phyloP scores from a whole-genome alignment of 1,140 invertebrate genomes.

The Muscidifurax raptorellus region DNA sequence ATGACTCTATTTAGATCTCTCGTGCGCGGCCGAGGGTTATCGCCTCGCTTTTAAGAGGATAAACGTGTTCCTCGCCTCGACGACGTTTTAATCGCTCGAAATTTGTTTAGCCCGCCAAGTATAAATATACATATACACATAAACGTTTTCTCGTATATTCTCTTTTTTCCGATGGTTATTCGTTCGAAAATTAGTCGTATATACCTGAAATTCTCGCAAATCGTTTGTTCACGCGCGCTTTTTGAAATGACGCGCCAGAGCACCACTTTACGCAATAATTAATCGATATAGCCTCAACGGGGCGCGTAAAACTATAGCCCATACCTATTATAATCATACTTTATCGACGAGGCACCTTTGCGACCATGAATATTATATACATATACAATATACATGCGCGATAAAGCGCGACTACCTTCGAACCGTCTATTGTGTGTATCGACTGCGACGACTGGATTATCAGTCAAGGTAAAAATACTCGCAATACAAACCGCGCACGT shows the following conservation, averaged over 20 bases:
- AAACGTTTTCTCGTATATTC: constrained; percentile 41
- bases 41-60: constrained; percentile 52
- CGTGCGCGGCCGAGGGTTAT: constrained; percentile 39
- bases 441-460: neutral
- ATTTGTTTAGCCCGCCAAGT: constrained; percentile 43
- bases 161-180: neutral
- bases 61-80: constrained; percentile 49
- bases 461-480: constrained; percentile 31
- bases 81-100: constrained; percentile 53
- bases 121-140: too few relatives aligned
- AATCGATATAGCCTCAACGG: neutral
- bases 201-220: neutral
- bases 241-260: neutral
- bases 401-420: neutral
- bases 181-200: neutral
- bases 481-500: neutral
- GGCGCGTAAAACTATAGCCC: too few relatives aligned
- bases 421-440: neutral
- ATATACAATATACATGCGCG: too few relatives aligned
- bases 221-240: too few relatives aligned
- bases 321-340: too few relatives aligned
- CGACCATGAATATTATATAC: constrained; percentile 19
- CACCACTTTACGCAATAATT: constrained; percentile 37
- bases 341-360: too few relatives aligned
- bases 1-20: constrained; percentile 54